phyloP scores from a whole-genome alignment of 2,888 invertebrate genomes.

The Mechanitis messenoides region DNA sequence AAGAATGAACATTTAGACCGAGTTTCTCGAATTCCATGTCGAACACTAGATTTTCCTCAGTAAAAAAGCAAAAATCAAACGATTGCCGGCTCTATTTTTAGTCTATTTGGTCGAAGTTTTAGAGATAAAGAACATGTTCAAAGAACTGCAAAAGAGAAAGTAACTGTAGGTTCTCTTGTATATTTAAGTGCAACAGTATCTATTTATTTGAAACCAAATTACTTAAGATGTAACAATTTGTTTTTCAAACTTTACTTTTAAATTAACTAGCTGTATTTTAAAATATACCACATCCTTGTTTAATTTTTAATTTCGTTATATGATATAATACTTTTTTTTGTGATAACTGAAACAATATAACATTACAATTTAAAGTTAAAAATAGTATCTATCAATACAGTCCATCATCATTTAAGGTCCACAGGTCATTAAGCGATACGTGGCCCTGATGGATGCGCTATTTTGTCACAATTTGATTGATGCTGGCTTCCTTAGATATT shows the following conservation, averaged over 20 bases:
- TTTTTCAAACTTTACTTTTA: too few species aligned
- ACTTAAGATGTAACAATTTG: too few species aligned
- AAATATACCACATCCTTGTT: too few species aligned
- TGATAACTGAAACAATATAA: too few species aligned
- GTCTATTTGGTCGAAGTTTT: constrained; percentile 14
- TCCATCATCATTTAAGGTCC: constrained; percentile 26
- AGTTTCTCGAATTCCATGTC: constrained; percentile 21
- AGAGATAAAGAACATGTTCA: constrained; percentile 12
- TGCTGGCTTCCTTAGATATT: constrained; percentile 32
- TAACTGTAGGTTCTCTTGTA: constrained; percentile 3
- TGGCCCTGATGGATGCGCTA: constrained; percentile 47
- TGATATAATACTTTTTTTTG: too few species aligned
- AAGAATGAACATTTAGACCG: constrained; percentile 10
- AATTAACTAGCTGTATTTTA: too few species aligned
- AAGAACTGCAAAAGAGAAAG: constrained; percentile 9
- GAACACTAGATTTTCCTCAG: constrained; percentile 26
- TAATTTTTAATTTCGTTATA: too few species aligned
- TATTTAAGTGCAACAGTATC: not conserved
- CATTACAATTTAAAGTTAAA: not conserved
- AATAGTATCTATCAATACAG: constrained; percentile 21
- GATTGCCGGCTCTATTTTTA: constrained; percentile 15
- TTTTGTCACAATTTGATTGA: constrained; percentile 62
- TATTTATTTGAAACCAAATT: not conserved
- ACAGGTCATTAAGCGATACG: constrained; percentile 44
- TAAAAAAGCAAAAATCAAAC: constrained; percentile 20